Evolutionary conservation across 2,113 vertebrate species (phyloP), one percentile per base, ranked within the genome.

Genomic region (Ophthalmolycus amberensis): DNA sequence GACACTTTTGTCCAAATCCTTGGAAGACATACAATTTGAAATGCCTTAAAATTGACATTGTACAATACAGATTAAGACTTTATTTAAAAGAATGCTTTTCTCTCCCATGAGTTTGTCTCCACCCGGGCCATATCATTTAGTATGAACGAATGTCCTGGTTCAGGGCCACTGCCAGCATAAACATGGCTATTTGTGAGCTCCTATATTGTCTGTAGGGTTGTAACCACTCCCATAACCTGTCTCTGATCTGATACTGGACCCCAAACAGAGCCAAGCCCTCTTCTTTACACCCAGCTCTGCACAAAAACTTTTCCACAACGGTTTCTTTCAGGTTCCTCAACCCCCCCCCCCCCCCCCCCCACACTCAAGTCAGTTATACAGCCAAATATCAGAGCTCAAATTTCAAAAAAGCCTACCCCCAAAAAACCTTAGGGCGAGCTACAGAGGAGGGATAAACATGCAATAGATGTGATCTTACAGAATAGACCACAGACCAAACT

Each of bases 241-340:
- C 56, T 79, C 69, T 83, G 78, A 86, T 86, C 88, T 81, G 85
- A 87, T 84, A 84, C 78, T 66, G 64, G 68, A 83, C 74, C 46
- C 79, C 67, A 25, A 70, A 82, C 67, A 50, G 9, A 72, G 54
- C 71, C 77, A 34, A 5, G 25, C 78, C 81, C 79, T 80, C 38
- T 52, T 89, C 87, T 91, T 89, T 89, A 90, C 87, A 2, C 77
- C 54, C 82, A 70, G 59, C 83, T 78, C 70, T 29, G 63, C 70
- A 42, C 38, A 22, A 25, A 69, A 32, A n/a, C 14, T 68, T 56
- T 48, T 29, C 52, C 54, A 75, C 56, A 52, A 64, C 50, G n/a
- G 67, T 42, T 83, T 75, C 50, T 86, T 60, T 72, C 52, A 74
- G 15, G 70, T 42, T 80, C 16, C 48, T 52, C 44, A 8, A 40